A percentile compares a stretch with the other conserved stretches of the same genome.
Evolutionary conservation across 2,113 vertebrate genomes (phyloP).

Genomic region (Fulica atra): DNA sequence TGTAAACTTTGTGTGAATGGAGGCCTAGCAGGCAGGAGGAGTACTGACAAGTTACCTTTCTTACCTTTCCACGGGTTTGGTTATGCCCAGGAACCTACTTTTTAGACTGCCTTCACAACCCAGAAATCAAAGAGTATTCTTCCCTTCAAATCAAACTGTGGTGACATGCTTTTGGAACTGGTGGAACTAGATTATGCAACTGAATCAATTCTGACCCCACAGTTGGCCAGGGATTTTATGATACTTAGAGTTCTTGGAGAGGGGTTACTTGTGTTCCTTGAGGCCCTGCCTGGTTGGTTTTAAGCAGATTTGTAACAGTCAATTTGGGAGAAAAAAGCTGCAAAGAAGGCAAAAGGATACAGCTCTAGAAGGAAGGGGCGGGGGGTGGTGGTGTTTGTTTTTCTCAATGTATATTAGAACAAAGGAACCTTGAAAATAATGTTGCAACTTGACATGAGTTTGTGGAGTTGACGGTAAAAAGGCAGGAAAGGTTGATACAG

Average conservation of each 20-base stretch:
- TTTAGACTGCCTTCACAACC: background rate
- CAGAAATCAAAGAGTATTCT: background rate
- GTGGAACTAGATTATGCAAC: background rate
- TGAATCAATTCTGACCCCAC: background rate
- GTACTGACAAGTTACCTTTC: background rate
- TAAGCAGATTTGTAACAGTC: background rate
- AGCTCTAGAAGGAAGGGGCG: background rate
- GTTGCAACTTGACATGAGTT: background rate
- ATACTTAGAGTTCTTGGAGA: background rate
- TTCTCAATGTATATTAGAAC: background rate
- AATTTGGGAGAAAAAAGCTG: background rate
- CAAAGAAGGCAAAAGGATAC: background rate
- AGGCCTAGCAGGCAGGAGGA: background rate
- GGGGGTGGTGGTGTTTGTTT: background rate
- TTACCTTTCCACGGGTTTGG: background rate
- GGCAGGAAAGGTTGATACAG: background rate
- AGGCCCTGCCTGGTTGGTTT: background rate
- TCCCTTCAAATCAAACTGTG: background rate
- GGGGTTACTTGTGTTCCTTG: background rate
- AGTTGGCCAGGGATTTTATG: background rate
- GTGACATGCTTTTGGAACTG: background rate
- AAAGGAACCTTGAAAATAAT: background rate
- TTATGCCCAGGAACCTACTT: background rate
- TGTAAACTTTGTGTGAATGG: background rate
- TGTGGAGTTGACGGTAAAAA: background rate